Percentiles rank a stretch among this genome's conserved stretches.
Conservation (phyloP, 2,888 invertebrate genomes). For the Gortyna flavago region DNA sequence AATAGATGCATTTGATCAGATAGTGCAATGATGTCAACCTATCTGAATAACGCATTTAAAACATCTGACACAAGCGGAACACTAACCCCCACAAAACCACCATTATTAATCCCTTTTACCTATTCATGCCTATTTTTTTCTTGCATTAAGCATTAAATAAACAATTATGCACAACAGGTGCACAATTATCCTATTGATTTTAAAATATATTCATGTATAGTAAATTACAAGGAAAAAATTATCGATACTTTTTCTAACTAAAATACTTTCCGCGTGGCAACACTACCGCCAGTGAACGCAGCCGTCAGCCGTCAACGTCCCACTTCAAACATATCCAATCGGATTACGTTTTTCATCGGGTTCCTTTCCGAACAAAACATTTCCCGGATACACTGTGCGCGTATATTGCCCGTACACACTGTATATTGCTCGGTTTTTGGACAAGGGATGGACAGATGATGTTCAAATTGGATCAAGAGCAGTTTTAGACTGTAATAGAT, state of each 20-base stretch:
- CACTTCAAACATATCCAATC: slow-evolving; percentile 62
- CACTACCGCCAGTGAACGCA: slow-evolving; percentile 35
- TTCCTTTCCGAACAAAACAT: slow-evolving; percentile 53
- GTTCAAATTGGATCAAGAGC: slow-evolving; percentile 25
- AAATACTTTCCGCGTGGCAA: slow-evolving; percentile 34
- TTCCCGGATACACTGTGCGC: slow-evolving; percentile 22
- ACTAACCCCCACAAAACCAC: no score
- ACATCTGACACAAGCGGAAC: not conserved
- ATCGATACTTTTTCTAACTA: not conserved
- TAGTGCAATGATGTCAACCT: no score
- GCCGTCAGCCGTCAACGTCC: slow-evolving; percentile 48
- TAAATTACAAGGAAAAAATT: not conserved
- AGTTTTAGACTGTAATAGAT: not conserved
- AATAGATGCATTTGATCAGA: no score
- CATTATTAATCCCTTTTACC: not conserved
- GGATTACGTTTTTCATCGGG: slow-evolving; percentile 63
- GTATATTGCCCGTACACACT: slow-evolving; percentile 9
- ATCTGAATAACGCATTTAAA: not conserved
- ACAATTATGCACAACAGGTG: no score
- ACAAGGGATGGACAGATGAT: slow-evolving; percentile 44
- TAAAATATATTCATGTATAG: not conserved
- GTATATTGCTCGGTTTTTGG: slow-evolving; percentile 52
- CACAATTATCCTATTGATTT: not conserved
- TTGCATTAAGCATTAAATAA: not conserved
- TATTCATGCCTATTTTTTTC: no score